Evolutionary conservation across 2,113 vertebrate genomes (phyloP).

Genomic region (Deroptyus accipitrinus): DNA sequence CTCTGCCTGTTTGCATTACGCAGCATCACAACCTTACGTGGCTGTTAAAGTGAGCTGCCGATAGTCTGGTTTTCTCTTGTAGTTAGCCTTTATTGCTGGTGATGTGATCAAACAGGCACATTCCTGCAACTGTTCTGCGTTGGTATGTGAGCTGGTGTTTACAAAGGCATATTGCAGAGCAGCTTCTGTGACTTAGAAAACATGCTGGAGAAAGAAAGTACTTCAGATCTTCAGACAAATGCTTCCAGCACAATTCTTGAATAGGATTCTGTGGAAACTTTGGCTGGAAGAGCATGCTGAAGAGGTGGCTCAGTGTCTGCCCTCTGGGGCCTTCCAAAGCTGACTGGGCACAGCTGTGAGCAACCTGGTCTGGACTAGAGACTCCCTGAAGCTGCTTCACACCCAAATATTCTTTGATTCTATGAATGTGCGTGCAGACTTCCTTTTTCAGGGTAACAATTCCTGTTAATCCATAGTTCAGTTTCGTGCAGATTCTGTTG

Average conservation of each 20-base stretch:
- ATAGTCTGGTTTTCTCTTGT: background rate
- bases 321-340: rapidly evolving
- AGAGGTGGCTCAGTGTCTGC: background rate
- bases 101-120: background rate
- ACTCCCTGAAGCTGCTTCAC: background rate
- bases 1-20: background rate
- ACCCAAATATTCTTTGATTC: background rate
- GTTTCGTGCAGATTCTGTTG: background rate
- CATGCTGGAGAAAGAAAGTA: background rate
- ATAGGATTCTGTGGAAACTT: background rate
- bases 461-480: background rate
- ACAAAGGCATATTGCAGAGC: background rate
- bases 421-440: background rate
- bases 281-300: background rate
- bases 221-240: background rate
- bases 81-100: background rate
- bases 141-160: background rate
- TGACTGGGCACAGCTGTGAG: background rate
- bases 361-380: background rate
- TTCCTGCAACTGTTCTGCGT: background rate
- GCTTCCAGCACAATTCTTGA: background rate
- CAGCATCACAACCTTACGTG: background rate
- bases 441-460: background rate
- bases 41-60: background rate
- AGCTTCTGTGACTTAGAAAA: background rate